Evolutionary conservation across 2,888 invertebrate genomes (phyloP).

Genomic region (Ephialtes manifestator): DNA sequence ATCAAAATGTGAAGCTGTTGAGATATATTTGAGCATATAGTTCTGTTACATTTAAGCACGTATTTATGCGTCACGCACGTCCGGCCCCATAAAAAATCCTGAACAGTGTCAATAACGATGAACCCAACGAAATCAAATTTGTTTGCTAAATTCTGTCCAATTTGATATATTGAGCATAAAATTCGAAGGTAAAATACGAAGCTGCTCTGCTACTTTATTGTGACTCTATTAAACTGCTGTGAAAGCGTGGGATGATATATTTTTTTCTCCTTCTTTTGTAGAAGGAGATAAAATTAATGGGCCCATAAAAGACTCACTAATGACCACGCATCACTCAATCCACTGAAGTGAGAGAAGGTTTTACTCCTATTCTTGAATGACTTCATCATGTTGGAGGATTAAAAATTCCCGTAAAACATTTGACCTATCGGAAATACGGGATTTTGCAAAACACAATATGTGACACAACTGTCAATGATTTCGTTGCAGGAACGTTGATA

Average conservation of each 20-base stretch:
- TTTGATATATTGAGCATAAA: slow-evolving; percentile 14
- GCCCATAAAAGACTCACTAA: not conserved
- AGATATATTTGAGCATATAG: not conserved
- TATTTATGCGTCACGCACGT: slow-evolving; percentile 59
- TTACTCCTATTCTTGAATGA: not conserved
- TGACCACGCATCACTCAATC: not conserved
- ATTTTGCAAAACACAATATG: too few species aligned
- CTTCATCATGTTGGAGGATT: not conserved
- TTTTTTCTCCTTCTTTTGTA: too few species aligned
- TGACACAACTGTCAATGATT: too few species aligned
- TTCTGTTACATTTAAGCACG: slow-evolving; percentile 27
- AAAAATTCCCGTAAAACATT: not conserved
- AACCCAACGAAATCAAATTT: slow-evolving; percentile 11
- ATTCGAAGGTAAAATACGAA: not conserved
- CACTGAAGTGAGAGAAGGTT: not conserved
- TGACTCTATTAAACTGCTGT: not conserved
- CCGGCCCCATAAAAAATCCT: slow-evolving; percentile 38
- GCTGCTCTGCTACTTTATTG: not conserved
- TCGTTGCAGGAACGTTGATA: too few species aligned
- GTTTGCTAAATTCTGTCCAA: slow-evolving; percentile 18
- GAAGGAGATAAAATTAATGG: not conserved
- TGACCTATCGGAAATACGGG: not conserved
- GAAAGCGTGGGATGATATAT: not conserved
- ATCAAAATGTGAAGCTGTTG: slow-evolving; percentile 6
- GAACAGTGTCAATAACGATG: slow-evolving; percentile 44